A percentile compares a stretch with the other conserved stretches of the same genome.
These are phyloP conservation scores for Ctenochaetus hawaiiensis DNA, from an alignment of 2,797 vertebrate genomes.

Conservation along the genomic window DNA sequence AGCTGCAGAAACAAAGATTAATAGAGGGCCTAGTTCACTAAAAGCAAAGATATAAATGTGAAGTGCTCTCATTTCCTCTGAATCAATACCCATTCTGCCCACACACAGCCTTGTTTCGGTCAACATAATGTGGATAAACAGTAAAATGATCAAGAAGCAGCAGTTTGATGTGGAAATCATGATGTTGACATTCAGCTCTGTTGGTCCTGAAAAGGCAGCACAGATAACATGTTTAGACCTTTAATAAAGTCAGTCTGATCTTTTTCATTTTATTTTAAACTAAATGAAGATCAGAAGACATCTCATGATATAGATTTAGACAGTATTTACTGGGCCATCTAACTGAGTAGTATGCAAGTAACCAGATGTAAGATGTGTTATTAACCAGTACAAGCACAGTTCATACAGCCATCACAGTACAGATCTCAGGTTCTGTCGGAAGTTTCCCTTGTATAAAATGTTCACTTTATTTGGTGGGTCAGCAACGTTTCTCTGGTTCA, in stretches of 20 bases:
- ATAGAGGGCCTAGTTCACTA: too few relatives aligned
- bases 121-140: neutral
- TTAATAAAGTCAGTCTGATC: neutral
- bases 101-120: neutral
- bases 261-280: neutral
- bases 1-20: neutral
- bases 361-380: neutral
- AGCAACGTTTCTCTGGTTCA: neutral
- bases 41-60: too few relatives aligned
- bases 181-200: neutral
- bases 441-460: neutral
- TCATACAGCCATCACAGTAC: neutral
- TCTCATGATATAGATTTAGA: neutral
- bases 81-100: neutral
- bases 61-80: slow-evolving; percentile 3
- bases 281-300: neutral
- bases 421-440: slow-evolving; percentile 10
- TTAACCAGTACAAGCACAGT: neutral
- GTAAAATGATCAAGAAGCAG: neutral
- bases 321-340: neutral
- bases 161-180: neutral
- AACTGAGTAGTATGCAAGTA: slow-evolving; percentile 24
- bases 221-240: neutral
- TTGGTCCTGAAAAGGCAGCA: neutral
- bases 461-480: neutral